phyloP scores from a whole-genome alignment of 2,797 vertebrate species.

The Pteronotus mesoamericanus region DNA sequence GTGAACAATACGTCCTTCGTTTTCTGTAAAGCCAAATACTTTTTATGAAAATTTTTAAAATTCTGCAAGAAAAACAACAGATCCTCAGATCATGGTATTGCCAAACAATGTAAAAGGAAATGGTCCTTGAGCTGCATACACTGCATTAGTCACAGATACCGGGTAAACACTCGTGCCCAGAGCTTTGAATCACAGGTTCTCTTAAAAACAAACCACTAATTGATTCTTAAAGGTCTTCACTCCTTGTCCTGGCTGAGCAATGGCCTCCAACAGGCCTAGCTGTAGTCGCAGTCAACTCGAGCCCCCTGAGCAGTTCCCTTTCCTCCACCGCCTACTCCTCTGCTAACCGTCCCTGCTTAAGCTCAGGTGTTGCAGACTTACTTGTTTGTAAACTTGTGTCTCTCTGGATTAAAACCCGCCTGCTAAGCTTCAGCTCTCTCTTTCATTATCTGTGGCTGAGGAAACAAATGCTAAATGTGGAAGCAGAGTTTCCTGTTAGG shows the following conservation, averaged over 20 bases:
- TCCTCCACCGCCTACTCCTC: not conserved
- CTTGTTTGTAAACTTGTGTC: not conserved
- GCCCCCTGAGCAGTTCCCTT: not conserved
- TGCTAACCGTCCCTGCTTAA: not conserved
- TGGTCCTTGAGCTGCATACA: not conserved
- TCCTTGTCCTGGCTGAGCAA: not conserved
- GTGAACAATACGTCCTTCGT: not conserved
- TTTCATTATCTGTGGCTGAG: not conserved
- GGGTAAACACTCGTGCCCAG: not conserved
- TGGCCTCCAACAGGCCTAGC: not conserved
- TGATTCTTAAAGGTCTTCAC: not conserved
- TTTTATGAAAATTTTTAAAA: not conserved
- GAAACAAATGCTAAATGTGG: not conserved
- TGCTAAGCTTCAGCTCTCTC: not conserved
- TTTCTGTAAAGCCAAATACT: not conserved
- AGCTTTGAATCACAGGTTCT: slow-evolving; percentile 1
- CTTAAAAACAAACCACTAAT: not conserved
- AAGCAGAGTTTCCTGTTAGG: not conserved
- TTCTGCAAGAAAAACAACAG: slow-evolving; percentile 12
- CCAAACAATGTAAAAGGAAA: not conserved
- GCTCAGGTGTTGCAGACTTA: not conserved
- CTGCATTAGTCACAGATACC: not conserved
- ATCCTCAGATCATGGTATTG: not conserved
- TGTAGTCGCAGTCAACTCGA: not conserved
- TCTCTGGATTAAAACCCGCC: not conserved